A percentile compares a stretch with the other conserved stretches of the same genome.
phyloP scores from a whole-genome alignment of 2,113 vertebrate species.

The Oxygymnocypris stewartii region DNA sequence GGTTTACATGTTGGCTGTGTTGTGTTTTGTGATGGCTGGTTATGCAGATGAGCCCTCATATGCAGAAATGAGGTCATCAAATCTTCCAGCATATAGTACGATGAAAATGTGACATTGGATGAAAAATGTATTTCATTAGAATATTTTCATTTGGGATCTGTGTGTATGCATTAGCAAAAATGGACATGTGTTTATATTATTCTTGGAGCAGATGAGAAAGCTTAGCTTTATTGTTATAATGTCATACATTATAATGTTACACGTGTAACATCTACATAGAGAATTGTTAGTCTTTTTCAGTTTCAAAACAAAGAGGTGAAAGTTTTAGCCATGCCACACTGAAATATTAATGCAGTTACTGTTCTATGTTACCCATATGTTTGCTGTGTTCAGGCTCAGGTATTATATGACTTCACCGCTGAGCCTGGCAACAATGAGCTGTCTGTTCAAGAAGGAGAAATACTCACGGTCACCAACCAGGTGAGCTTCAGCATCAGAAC shows the following conservation, averaged over 20 bases:
- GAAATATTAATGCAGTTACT: slow-evolving; percentile 17
- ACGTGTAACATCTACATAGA: not conserved
- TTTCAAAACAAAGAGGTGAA: not conserved
- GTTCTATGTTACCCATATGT: slow-evolving; percentile 20
- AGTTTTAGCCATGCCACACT: not conserved
- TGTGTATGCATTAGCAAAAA: not conserved
- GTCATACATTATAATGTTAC: not conserved
- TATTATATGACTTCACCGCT: slow-evolving; percentile 85
- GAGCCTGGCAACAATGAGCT: slow-evolving; percentile 87
- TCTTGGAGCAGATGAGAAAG: not conserved
- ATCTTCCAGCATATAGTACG: not conserved
- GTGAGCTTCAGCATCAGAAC: slow-evolving; percentile 64
- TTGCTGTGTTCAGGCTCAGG: slow-evolving; percentile 63
- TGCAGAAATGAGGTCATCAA: not conserved
- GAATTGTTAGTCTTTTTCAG: not conserved
- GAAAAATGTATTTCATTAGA: not conserved
- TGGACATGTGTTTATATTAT: not conserved
- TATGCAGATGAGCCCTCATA: not conserved
- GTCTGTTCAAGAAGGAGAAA: slow-evolving; percentile 82
- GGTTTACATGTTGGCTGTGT: not conserved
- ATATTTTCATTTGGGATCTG: not conserved
- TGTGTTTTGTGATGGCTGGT: not conserved
- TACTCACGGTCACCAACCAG: slow-evolving; percentile 81
- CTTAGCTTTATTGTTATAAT: not conserved
- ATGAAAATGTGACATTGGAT: not conserved